Conservation (phyloP, 2,888 invertebrate species). For the Acanthosepion pharaonis region DNA sequence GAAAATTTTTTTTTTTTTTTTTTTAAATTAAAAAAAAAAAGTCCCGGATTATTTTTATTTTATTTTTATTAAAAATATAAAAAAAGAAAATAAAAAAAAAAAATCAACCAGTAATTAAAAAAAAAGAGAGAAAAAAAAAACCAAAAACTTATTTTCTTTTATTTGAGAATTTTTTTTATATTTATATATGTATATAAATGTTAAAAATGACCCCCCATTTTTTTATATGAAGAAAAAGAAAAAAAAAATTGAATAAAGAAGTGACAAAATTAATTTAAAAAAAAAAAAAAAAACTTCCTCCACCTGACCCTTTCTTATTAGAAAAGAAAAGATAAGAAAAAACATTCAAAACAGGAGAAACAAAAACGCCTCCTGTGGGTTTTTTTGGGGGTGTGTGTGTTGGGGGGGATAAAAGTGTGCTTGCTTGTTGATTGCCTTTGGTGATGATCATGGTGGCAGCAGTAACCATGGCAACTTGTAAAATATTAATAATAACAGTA, state of each 20-base stretch:
- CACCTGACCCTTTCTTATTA: neutral
- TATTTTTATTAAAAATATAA: conserved; percentile 18
- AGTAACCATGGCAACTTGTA: neutral
- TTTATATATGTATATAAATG: neutral
- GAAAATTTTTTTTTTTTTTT: neutral
- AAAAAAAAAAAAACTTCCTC: neutral
- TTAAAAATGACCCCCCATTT: neutral
- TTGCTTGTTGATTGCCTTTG: neutral
- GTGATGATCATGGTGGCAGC: conserved; percentile 17
- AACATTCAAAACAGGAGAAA: neutral
- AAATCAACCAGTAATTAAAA: neutral
- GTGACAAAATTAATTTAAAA: too few species aligned
- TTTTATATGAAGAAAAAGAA: conserved; percentile 3
- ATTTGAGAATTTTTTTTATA: neutral
- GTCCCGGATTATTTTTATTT: neutral
- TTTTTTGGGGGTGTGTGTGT: neutral
- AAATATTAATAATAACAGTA: neutral
- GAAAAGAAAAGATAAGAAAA: neutral
- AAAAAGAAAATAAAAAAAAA: neutral
- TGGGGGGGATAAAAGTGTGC: neutral
- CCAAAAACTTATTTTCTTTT: neutral
- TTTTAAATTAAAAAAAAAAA: neutral
- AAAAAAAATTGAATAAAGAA: neutral
- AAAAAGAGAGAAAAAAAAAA: neutral
- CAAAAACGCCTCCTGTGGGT: too few species aligned